phyloP scores from a whole-genome alignment of 2,888 invertebrate species.

The Rhodophaea formosa region DNA sequence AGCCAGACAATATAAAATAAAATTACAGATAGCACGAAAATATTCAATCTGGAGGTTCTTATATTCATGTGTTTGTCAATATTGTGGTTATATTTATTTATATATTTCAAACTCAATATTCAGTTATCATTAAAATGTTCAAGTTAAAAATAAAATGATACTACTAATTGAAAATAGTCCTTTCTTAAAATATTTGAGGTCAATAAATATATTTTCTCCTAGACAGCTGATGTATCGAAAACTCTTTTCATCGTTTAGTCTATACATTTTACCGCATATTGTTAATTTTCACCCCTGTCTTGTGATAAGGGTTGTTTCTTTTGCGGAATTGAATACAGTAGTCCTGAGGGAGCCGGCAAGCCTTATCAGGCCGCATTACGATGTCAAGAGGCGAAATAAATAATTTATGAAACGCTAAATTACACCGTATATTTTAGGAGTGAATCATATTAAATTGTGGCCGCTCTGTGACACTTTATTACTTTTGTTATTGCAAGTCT shows the following conservation, averaged over 20 bases:
- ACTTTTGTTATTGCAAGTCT: slow-evolving; percentile 12
- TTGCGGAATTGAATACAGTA: slow-evolving; percentile 44
- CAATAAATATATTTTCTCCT: no score
- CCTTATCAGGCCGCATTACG: slow-evolving; percentile 53
- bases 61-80: no score
- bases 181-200: no score
- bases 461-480: slow-evolving; percentile 23
- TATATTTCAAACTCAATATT: no score
- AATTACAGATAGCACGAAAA: no score
- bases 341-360: slow-evolving; percentile 35
- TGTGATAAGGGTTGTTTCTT: slow-evolving; percentile 49
- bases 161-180: no score
- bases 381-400: slow-evolving; percentile 51
- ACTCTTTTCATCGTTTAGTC: not conserved
- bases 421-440: slow-evolving; percentile 32
- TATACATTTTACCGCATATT: slow-evolving; percentile 19
- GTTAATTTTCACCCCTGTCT: slow-evolving; percentile 37
- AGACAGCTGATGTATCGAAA: not conserved
- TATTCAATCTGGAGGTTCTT: no score
- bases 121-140: no score
- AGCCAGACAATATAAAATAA: no score
- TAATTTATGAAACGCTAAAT: slow-evolving; percentile 48
- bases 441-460: slow-evolving; percentile 29
- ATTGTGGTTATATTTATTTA: no score
- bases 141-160: no score